Base-by-base conservation (phyloP, 1,140 invertebrate genomes). In the Drosophila navojoa region DNA sequence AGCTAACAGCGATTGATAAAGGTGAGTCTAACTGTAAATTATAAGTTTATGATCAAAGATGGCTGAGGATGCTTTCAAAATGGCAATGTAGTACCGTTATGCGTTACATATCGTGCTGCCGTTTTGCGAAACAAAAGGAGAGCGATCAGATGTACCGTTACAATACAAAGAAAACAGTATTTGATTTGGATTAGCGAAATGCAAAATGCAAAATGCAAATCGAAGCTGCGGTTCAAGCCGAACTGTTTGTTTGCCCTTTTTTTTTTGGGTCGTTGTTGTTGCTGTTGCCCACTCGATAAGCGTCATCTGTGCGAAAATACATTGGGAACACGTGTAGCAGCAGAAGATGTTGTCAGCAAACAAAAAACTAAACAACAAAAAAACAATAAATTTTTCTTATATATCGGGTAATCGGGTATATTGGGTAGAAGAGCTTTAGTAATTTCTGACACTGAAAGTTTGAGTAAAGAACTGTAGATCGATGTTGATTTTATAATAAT, bases 101-200 rank as follows among this genome's bases (percentile, higher is more conserved):
- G 11, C 11, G 47, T 25, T 49, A 16, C 42, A 38, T 3, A 38
- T 27, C n/a, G 10, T 25, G 47, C 19, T 9, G 32, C 1, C 40
- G 40, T 16, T 25, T 11, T 11, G 16, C 45, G 15, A 29, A 32
- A 6, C 32, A 6, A 13, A 42, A 38, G 57, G 44, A 49, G 52
- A 55, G 50, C 44, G 32, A 7, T 29, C 11, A 63, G 50, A 64
- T 58, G 22, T 72, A 49, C 70, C 70, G 73, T 74, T 74, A 74
- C 54, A 72, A 9, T 32, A 5, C 32, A 4, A 29, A n/a, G n/a
- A 22, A 22, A 22, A 22, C 19, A 22, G 0, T 66, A 61, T 71
- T 71, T 49, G 19, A 66, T 76, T 73, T 59, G 57, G 61, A 38
- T 38, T 38, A 67, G 70, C 40, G 59, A 38, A 38, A 13, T 6